These are phyloP conservation scores for Antheraea mylitta DNA, from an alignment of 1,140 invertebrate genomes.

Conservation along the genomic window DNA sequence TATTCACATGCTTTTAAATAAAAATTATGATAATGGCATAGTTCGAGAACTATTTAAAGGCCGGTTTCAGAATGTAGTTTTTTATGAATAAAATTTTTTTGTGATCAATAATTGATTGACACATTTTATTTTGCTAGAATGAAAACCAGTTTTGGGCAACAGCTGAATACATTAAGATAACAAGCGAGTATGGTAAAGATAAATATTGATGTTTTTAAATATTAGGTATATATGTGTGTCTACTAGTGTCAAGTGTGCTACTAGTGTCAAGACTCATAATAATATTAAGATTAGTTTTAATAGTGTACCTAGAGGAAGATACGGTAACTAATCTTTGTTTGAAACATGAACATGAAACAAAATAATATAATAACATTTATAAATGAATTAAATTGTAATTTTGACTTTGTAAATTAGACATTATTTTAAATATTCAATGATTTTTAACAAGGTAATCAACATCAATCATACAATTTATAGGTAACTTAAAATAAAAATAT, in stretches of 20 bases:
- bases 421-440: not conserved
- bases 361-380: too few relatives aligned
- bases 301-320: too few relatives aligned
- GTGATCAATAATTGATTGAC: not conserved
- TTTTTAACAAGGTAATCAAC: not conserved
- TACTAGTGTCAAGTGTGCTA: too few relatives aligned
- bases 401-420: not conserved
- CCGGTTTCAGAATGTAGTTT: not conserved
- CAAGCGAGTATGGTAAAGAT: not conserved
- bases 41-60: not conserved
- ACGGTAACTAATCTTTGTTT: too few relatives aligned
- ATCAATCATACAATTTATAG: too few relatives aligned
- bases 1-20: constrained; percentile 18
- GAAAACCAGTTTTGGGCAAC: not conserved
- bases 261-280: too few relatives aligned
- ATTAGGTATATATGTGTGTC: too few relatives aligned
- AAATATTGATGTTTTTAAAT: too few relatives aligned
- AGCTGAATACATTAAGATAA: not conserved
- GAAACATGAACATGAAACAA: too few relatives aligned
- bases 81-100: not conserved
- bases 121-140: not conserved
- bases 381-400: too few relatives aligned
- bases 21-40: constrained; percentile 20
- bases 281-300: too few relatives aligned
- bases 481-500: too few relatives aligned